Conservation (phyloP, 2,113 vertebrate species). For the Dascyllus trimaculatus region DNA sequence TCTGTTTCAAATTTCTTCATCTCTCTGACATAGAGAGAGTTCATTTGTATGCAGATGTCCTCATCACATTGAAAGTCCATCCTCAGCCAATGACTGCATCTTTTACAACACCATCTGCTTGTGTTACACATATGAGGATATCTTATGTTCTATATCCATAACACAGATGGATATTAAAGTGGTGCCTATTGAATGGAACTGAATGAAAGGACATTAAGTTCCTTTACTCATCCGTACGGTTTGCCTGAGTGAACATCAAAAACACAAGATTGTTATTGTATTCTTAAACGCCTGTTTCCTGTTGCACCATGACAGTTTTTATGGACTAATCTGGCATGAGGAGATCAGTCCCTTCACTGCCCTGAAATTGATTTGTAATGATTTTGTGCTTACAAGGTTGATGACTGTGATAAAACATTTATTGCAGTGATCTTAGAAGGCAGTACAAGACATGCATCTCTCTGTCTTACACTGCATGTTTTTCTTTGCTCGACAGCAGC, state of each 20-base stretch:
- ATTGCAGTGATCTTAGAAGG: no score
- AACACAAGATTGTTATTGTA: background rate
- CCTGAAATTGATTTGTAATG: background rate
- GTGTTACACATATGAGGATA: background rate
- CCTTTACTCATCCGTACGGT: background rate
- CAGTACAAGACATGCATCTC: background rate
- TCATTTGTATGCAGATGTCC: conserved; percentile 53
- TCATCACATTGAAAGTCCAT: background rate
- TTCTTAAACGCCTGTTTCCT: no score
- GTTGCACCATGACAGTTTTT: background rate
- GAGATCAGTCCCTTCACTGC: no score
- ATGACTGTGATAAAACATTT: background rate
- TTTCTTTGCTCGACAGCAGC: background rate
- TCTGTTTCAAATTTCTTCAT: background rate
- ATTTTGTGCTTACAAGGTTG: background rate
- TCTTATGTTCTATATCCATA: background rate
- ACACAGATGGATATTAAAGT: background rate
- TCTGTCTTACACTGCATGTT: conserved; percentile 3
- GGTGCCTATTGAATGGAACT: background rate
- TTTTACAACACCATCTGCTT: conserved; percentile 3
- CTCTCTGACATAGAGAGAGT: background rate
- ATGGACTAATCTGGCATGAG: background rate
- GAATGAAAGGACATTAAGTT: no score
- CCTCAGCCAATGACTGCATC: conserved; percentile 11
- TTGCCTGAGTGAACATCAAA: background rate